phyloP scores from a whole-genome alignment of 2,888 invertebrate species.

The Tholera decimalis region DNA sequence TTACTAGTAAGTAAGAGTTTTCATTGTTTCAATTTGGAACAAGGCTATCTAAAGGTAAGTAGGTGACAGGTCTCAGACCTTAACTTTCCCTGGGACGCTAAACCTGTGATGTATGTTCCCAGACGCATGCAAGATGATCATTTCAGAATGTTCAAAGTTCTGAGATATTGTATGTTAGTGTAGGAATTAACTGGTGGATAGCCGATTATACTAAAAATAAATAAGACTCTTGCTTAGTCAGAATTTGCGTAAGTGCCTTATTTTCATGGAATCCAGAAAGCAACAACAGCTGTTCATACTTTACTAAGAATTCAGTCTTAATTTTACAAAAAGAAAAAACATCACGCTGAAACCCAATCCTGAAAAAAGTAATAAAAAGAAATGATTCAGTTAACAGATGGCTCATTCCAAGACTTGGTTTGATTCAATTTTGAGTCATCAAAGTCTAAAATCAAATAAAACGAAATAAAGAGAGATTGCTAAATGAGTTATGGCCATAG shows the following conservation, averaged over 20 bases:
- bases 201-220: neutral
- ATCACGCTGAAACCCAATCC: constrained; percentile 26
- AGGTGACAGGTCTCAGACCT: no score
- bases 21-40: no score
- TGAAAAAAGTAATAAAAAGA: constrained; percentile 9
- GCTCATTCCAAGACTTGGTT: constrained; percentile 16
- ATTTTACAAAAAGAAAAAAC: constrained; percentile 1
- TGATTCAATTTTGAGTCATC: constrained; percentile 37
- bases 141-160: neutral
- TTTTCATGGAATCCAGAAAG: neutral
- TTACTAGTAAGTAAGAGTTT: no score
- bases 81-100: no score
- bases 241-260: neutral
- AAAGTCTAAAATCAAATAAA: constrained; percentile 32
- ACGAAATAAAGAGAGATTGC: constrained; percentile 20
- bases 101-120: neutral
- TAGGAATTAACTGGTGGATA: neutral
- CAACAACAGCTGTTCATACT: neutral
- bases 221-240: neutral
- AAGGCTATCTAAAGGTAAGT: no score
- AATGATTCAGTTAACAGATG: constrained; percentile 40
- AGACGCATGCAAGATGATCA: neutral
- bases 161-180: neutral
- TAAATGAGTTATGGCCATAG: no score
- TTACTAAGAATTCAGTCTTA: constrained; percentile 21